Evolutionary conservation across 2,888 invertebrate species (phyloP), one percentile per base, ranked within the genome.

Genomic region (Tricholauxania praeusta): DNA sequence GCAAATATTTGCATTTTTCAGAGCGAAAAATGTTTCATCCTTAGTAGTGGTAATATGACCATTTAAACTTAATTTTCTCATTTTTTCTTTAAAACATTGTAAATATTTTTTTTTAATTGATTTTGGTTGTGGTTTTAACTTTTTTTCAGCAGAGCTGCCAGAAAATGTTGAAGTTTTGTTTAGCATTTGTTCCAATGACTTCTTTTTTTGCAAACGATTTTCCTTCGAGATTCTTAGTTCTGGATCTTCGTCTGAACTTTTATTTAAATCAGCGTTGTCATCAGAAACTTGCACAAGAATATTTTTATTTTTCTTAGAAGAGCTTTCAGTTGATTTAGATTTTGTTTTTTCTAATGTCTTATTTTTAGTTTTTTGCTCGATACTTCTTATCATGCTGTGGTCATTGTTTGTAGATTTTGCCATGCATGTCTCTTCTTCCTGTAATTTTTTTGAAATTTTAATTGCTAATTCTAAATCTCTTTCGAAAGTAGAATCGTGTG

Each of bases 21-120:
- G 57, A 14, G 77, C 74, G 47, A 85, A 81, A 14, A 78, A 75
- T 6, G 79, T 75, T 28, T 77, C 75, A 22, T 80, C 78, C 0
- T 75, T 39, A 10, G 39, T 39, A 39, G 39, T 39, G 7, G 39
- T 39, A 10, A 10, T 39, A 39, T 39, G 1, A 39, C 39, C 39
- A 5, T 32, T 32, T 7, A 32, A 32, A 32, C 32, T 32, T 10
- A 2, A 39, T 7, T 1, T 39, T 2, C 39, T 39, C 39, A 10
- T 39, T 39, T 39, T 39, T 39, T 39, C 39, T 39, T 39, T 39
- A 10, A 39, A 10, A 39, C 39, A 2, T 39, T 39, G 6, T 10
- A 39, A 39, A 39, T 10, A 39, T 14, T 62, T 59, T 17, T 51
- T 39, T 55, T 71, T 74, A 12, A 28, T 17, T 15, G 67, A 74